Base-by-base conservation (phyloP, 1,140 invertebrate species). In the Teleopsis dalmanni region DNA sequence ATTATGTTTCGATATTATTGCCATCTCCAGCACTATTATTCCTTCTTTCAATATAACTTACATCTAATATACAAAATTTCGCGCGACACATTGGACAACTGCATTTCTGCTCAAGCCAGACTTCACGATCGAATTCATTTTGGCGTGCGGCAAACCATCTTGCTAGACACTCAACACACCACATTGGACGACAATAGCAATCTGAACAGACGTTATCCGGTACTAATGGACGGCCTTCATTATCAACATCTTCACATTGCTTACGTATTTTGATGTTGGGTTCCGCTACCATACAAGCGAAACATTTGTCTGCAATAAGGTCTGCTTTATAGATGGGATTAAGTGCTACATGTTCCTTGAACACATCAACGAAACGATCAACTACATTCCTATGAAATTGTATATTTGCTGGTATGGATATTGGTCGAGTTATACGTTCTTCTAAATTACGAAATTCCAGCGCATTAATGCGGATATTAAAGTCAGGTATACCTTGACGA, bases 111-210 rank as follows among this genome's bases (percentile, higher is more conserved):
- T 81, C 78, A 31, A 95, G 73, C 92, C 92, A 95, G 1, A 77
- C 78, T 57, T 86, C 81, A 21, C 84, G 81, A 34, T 75, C 69
- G 29, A 79, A 73, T 54, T 85, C 79, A 60, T 87, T 82, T 73
- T 93, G 91, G 35, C 88, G 79, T 37, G 87, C 83, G 26, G 86
- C 88, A 75, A 88, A 91, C 91, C 91, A 95, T 69, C 85, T 87
- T 3, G 83, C 88, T 76, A 91, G 80, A 64, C 88, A 91, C 52
- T 86, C 78, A 8, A 83, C 71, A 74, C 91, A 95, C 91, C 91
- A 95, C 81, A 94, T 84, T 14, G 89, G 89, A 40, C 85, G 79
- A 61, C 87, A 91, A 50, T 75, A 68, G 51, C 77, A 79, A 48
- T 75, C 73, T 44, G 73, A 73, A 58, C 80, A 81, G 23, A 72